Percentiles rank a stretch among this genome's conserved stretches.
Evolutionary conservation across 2,797 vertebrate genomes (phyloP).

Genomic region (Toxotes lorentzi): DNA sequence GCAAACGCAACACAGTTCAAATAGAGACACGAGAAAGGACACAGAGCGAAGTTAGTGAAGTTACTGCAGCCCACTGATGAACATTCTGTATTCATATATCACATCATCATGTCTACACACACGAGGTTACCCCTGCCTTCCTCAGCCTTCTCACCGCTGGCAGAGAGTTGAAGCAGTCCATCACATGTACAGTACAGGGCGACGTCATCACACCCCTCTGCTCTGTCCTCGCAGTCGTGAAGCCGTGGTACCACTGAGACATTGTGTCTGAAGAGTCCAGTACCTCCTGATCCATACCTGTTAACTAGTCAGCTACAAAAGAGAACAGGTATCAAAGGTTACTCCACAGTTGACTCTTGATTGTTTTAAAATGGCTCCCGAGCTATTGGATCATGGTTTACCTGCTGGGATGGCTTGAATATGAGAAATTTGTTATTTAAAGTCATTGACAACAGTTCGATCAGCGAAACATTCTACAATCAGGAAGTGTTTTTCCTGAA

Average conservation of each 20-base stretch:
- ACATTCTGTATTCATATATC: too few species aligned
- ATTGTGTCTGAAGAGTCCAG: neutral
- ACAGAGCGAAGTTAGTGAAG: too few species aligned
- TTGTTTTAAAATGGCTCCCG: neutral
- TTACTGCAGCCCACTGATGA: too few species aligned
- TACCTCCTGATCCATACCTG: neutral
- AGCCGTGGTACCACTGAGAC: neutral
- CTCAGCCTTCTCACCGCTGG: neutral
- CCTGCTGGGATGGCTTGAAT: neutral
- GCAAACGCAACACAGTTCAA: neutral
- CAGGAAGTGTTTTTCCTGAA: neutral
- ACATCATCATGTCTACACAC: too few species aligned
- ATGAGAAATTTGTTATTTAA: slow-evolving; percentile 4
- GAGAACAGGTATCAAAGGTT: neutral
- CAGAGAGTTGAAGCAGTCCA: neutral
- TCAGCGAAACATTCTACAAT: neutral
- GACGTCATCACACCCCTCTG: too few species aligned
- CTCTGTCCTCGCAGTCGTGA: neutral
- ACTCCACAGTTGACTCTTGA: neutral
- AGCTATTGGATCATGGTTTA: too few species aligned
- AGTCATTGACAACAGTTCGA: neutral
- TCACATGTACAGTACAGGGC: neutral
- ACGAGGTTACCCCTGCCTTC: neutral
- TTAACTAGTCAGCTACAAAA: neutral
- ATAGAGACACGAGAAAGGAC: too few species aligned